Conservation (phyloP, 1,140 invertebrate genomes). For the Drosophila nasuta region DNA sequence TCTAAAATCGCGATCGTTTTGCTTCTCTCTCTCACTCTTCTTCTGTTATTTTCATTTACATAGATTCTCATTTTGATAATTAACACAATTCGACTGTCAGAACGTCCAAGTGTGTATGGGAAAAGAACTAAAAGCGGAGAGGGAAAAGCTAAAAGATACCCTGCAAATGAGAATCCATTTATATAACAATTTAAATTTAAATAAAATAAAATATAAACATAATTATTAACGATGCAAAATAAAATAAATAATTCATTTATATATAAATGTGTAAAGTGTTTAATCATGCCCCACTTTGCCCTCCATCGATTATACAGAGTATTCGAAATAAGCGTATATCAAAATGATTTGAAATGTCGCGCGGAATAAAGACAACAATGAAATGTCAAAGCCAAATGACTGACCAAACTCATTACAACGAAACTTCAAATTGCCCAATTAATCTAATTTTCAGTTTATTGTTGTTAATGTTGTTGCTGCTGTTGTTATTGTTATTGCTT, state of each 20-base stretch:
- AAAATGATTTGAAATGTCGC: conserved; percentile 31
- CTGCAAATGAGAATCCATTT: neutral
- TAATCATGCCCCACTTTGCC: neutral
- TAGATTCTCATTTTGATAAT: conserved; percentile 12
- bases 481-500: conserved; percentile 24
- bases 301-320: neutral
- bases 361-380: conserved; percentile 73
- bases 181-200: no score
- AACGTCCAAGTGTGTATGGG: neutral
- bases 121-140: neutral
- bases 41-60: conserved; percentile 6
- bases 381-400: conserved; percentile 77
- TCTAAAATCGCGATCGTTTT: conserved; percentile 20
- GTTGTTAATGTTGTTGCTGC: conserved; percentile 32
- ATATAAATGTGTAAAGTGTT: no score
- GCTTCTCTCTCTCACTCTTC: neutral
- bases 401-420: conserved; percentile 81
- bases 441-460: conserved; percentile 75
- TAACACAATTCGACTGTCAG: conserved; percentile 13
- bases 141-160: neutral
- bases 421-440: conserved; percentile 80
- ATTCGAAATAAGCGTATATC: neutral
- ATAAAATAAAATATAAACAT: no score
- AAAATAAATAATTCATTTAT: no score
- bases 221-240: no score